Evolutionary conservation across 1,140 invertebrate species (phyloP), one percentile per base, ranked within the genome.

Genomic region (Drosophila tropicalis): DNA sequence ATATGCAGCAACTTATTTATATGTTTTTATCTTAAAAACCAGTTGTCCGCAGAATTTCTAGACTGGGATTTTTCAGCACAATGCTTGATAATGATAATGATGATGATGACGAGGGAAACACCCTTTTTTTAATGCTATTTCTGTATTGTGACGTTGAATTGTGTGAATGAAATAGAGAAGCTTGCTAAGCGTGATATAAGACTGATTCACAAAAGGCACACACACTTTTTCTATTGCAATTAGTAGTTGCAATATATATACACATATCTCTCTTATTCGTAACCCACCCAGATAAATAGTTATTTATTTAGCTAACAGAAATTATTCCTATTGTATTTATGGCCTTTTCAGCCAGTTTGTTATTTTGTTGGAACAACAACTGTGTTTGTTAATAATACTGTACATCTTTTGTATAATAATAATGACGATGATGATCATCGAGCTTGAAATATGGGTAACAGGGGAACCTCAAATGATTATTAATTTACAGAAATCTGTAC

Each of bases 151-250:
- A 62, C 57, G 32, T 36, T 36, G 6, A 29, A 29, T 29, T 5
- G 17, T 41, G 15, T 54, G 29, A 19, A 29, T 22, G 7, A 2
- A 22, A 51, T 19, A 22, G 44, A 51, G 2, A 29, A 51, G 19
- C 44, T 51, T 51, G 44, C 19, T 22, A 10, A 51, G 0, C 47
- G 41, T 75, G 64, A 75, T 65, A 74, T 75, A 67, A 67, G 62
- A 44, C 40, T 3, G 62, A 40, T 7, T 40, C 34, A 44, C 47
- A 67, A 62, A 75, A 68, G 72, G 29, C 57, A 68, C 57, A 51
- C 17, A 51, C 17, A 29, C 29, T 29, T 29, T 29, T 51, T 51
- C 44, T 51, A 17, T 68, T 67, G 22, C 44, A 51, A 51, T 51
- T 51, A 51, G 44, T 22, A 5, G 6, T 1, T 29, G 6, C 5